These are phyloP conservation scores for Neodiprion fabricii DNA, from an alignment of 1,140 invertebrate species.

Conservation along the genomic window DNA sequence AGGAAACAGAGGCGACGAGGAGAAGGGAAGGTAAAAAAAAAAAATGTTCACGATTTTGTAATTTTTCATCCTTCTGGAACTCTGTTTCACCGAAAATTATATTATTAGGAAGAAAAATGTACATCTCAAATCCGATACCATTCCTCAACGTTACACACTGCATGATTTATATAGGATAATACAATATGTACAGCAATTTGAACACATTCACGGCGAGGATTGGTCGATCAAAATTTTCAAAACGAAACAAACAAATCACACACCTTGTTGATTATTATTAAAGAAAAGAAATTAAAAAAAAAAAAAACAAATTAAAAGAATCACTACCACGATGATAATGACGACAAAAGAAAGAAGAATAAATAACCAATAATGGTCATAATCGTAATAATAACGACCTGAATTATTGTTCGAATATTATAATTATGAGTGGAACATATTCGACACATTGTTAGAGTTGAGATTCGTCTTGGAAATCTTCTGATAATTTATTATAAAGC, in stretches of 20 bases:
- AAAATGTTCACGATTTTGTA: too few relatives aligned
- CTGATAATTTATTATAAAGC: not conserved
- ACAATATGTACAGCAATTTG: too few relatives aligned
- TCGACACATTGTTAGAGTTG: not conserved
- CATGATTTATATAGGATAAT: too few relatives aligned
- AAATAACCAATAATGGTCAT: too few relatives aligned
- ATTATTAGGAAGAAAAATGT: too few relatives aligned
- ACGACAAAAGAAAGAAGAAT: too few relatives aligned
- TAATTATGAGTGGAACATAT: not conserved
- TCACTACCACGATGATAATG: not conserved
- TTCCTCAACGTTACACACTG: too few relatives aligned
- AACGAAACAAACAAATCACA: not conserved
- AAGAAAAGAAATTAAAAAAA: not conserved
- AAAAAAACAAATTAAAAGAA: not conserved
- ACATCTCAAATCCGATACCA: too few relatives aligned
- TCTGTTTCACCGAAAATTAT: too few relatives aligned
- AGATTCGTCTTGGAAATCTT: not conserved
- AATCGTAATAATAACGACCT: not conserved
- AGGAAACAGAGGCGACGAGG: too few relatives aligned
- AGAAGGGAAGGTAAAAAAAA: too few relatives aligned
- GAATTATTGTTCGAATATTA: not conserved
- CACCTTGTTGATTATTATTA: conserved; percentile 6
- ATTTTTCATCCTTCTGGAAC: too few relatives aligned
- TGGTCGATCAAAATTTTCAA: not conserved
- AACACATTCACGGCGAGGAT: not conserved